Conservation (phyloP, 2,113 vertebrate species). For the Stomatorhinus ivindoensis region DNA sequence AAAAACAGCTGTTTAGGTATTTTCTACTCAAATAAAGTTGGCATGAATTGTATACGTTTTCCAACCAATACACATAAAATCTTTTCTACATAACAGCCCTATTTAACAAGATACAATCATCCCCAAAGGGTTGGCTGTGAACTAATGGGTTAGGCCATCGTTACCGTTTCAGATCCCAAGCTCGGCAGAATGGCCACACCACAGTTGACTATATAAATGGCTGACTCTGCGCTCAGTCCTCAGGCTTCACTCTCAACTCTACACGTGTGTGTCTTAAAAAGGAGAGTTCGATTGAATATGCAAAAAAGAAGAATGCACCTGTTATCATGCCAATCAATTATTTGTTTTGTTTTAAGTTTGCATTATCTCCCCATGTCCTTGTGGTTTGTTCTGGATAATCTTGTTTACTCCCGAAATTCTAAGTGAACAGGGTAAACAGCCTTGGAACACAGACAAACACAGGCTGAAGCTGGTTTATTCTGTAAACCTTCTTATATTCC, state of each 20-base stretch:
- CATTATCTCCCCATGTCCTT: not conserved
- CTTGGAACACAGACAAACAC: not conserved
- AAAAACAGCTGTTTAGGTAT: not conserved
- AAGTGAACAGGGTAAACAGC: not conserved
- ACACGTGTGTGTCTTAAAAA: not conserved
- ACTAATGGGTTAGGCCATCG: not conserved
- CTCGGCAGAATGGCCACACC: not conserved
- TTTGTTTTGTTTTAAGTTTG: not conserved
- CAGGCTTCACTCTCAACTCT: not conserved
- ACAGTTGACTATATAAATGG: not conserved
- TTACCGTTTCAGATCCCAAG: not conserved
- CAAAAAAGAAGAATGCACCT: not conserved
- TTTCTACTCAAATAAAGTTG: not conserved
- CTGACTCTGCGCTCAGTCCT: not conserved
- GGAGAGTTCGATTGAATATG: not conserved
- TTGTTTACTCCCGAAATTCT: not conserved
- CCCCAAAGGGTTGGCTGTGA: not conserved
- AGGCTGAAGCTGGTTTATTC: not conserved
- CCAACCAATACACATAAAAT: not conserved
- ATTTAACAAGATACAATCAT: not conserved
- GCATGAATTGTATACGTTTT: too few relatives aligned
- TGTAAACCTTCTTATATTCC: not conserved
- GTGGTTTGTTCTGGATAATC: not conserved
- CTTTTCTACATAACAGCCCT: not conserved
- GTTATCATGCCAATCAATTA: not conserved